Evolutionary conservation across 2,797 vertebrate genomes (phyloP), one percentile per base, ranked within the genome.

Genomic region (Ctenosaura bakeri): DNA sequence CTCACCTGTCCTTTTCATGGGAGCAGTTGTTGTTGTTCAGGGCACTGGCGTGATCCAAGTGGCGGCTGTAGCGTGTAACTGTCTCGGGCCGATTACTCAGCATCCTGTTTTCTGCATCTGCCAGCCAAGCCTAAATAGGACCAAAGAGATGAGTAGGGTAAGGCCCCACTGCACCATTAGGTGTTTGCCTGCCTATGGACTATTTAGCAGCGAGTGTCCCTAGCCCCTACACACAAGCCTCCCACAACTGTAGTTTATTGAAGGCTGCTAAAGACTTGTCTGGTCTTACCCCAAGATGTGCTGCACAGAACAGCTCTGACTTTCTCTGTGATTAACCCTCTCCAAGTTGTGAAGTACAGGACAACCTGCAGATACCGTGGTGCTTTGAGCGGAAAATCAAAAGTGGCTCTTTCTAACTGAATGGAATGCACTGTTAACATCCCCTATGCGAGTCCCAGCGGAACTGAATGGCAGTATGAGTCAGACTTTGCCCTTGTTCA

Each of bases 1-100:
- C 96, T 95, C 92, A 98, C 98, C 98, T 98, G 94, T 97, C 97
- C 2, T 97, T 95, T 82, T 98, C 98, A 77, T 97, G 97, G 6
- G 97, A 97, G 0, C 97, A 97, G 0, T 98, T 98, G 92, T 98
- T 98, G 94, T 98, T 98, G 89, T 98, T 97, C 0, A 97, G 92
- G 22, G 98, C 97, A 24, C 92, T 76, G 0, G 96, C 93, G 13
- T 92, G 95, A 12, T 97, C 95, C 0, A 95, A 92, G 3, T 95
- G 95, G 59, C 96, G 52, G 56, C 96, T 94, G 66, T 97, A 97
- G n/a, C 97, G 97, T 79, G 97, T 50, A 42, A 93, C 74, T 26
- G 92, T 94, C 79, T 97, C 95, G 0, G 94, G 93, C 3, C 95
- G 92, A 96, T 95, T 97, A 71, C 94, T 96, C n/a, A 96, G 89